Conservation (phyloP, 1,140 invertebrate species). For the Andrena cerasifolii region DNA sequence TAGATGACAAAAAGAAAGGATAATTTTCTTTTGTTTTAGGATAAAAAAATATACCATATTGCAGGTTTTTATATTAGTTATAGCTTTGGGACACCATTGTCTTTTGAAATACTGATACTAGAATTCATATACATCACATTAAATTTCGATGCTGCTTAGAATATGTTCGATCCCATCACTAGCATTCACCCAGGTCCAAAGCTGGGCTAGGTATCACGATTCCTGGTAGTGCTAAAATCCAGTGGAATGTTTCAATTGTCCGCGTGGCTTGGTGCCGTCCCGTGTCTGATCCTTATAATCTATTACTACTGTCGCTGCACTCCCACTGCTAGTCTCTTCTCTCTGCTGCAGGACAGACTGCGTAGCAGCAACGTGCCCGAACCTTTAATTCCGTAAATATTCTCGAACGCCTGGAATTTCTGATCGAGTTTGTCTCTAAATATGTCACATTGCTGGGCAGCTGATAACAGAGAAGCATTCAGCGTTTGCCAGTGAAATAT, state of each 20-base stretch:
- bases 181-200: neutral
- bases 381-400: conserved; percentile 7
- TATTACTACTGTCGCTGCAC: conserved; percentile 10
- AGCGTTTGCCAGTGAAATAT: neutral
- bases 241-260: conserved; percentile 33
- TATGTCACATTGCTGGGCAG: neutral
- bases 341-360: neutral
- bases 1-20: too few relatives aligned
- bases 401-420: neutral
- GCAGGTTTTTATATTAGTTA: too few relatives aligned
- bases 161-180: too few relatives aligned
- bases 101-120: too few relatives aligned
- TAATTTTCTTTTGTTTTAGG: too few relatives aligned
- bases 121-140: too few relatives aligned
- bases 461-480: neutral
- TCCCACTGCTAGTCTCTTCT: neutral
- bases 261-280: neutral
- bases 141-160: too few relatives aligned
- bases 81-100: too few relatives aligned
- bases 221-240: neutral
- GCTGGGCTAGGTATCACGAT: neutral
- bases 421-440: neutral
- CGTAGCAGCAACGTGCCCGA: neutral
- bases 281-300: conserved; percentile 22
- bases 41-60: too few relatives aligned